Evolutionary conservation across 1,140 invertebrate genomes (phyloP).

Genomic region (Megathymus violae): DNA sequence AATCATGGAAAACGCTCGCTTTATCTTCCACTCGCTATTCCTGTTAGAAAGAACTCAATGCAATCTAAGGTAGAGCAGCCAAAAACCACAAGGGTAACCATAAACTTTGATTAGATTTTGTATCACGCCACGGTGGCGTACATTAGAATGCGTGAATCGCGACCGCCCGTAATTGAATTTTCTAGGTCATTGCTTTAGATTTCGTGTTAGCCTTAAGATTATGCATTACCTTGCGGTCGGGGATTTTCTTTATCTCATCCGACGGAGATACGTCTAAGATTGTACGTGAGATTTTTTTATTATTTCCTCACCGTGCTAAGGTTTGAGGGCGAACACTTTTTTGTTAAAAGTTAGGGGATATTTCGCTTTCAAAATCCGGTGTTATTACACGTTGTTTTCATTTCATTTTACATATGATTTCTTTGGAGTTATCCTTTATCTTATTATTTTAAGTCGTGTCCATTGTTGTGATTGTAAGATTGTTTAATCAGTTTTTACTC

Average conservation of each 20-base stretch:
- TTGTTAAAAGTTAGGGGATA: background rate
- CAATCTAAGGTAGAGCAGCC: constrained; percentile 60
- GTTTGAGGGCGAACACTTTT: constrained; percentile 15
- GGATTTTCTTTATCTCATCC: constrained; percentile 44
- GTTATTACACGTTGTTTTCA: constrained; percentile 10
- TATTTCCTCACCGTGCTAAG: constrained; percentile 14
- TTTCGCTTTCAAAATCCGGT: constrained; percentile 1
- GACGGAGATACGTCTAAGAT: constrained; percentile 24
- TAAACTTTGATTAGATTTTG: constrained; percentile 83
- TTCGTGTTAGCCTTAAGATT: constrained; percentile 48
- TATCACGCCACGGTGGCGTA: constrained; percentile 64
- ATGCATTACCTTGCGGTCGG: constrained; percentile 43
- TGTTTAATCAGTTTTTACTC: too few species aligned
- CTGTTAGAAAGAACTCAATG: constrained; percentile 32
- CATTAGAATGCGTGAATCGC: constrained; percentile 80
- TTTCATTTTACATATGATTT: constrained; percentile 4
- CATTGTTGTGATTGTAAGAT: too few species aligned
- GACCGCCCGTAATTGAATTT: constrained; percentile 75
- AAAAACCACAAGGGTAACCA: constrained; percentile 73
- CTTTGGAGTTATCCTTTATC: too few species aligned
- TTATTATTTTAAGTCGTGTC: too few species aligned
- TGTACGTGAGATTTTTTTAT: constrained; percentile 28
- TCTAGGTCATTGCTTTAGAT: constrained; percentile 75
- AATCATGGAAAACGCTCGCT: constrained; percentile 13
- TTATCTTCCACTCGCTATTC: constrained; percentile 37